Base-by-base conservation (phyloP, 2,888 invertebrate genomes). In the Yponomeuta cagnagella region DNA sequence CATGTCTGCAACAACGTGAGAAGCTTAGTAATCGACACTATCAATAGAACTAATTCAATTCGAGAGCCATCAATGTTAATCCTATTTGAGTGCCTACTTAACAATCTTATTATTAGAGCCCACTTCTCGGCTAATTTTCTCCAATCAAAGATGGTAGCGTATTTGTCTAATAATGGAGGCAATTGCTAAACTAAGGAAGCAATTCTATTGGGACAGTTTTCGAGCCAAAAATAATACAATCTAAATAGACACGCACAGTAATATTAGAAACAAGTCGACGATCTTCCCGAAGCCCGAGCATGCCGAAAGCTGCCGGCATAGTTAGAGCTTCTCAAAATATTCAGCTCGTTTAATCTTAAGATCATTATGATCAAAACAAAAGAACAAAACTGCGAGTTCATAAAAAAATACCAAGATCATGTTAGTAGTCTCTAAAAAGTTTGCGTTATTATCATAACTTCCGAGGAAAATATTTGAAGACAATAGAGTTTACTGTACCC, bases 321-420 rank as follows among this genome's bases (percentile, higher is more conserved):
- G 65, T 31, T 31, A 43, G 31, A 30, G 52, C 65, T 30, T 65
- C 65, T 33, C 1, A 33, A 65, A 65, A 65, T 65, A 68, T 68
- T 68, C 68, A n/a, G 43, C 43, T 48, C 48, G 10, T n/a, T 37
- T 8, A 43, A 67, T 12, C 67, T 43, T 67, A 67, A 67, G 3
- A 43, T 10, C 6, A 37, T 37, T 37, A 48, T 48, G 12, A 68
- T 68, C 48, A 68, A 48, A 68, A 68, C 68, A 43, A 68, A 68
- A 68, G 64, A 67, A 37, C 37, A 37, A 67, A 65, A 23, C 30
- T 12, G 12, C 52, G 33, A 33, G 65, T 65, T 12, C 23, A 30
- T 30, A 65, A 68, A 23, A 67, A n/a, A 48, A 68, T 37, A 23
- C 43, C 48, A 43, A 68, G 43, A 48, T 48, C 48, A 65, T 65